Base-by-base conservation (phyloP, 2,888 invertebrate species). In the Autographa gamma region DNA sequence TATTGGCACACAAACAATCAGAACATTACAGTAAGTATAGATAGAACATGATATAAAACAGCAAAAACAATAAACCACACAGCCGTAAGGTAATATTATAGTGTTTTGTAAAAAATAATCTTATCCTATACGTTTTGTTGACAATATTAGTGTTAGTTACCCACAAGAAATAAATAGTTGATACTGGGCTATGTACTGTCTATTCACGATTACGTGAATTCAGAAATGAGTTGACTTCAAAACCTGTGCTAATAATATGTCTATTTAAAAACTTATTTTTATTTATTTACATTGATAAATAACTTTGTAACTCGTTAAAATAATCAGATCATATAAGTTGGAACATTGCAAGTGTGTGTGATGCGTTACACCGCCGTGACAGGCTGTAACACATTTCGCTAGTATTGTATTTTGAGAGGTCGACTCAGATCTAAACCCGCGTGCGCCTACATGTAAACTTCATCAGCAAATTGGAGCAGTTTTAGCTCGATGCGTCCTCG, bases 141-240 rank as follows among this genome's bases (percentile, higher is more conserved):
- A 91, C 89, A 88, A 86, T 86, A 81, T 86, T 85, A 80, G 80
- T 84, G 82, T 84, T 87, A 85, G 80, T 81, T 73, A 86, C 91
- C 90, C 92, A 91, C 92, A 92, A 93, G 88, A 93, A 93, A 92
- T 91, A 92, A 91, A 87, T 80, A 79, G 77, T 81, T 84, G 72
- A 74, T 80, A 79, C 69, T 74, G 74, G 72, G 71, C 68, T 74
- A 82, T 79, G 76, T 77, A 79, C 74, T 79, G 80, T 76, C 60
- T 62, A 69, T 70, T 75, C 41, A 25, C 63, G 69, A 16, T 63
- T 16, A 68, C 75, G 73, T 60, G 83, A 65, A 72, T 80, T 82
- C 63, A 80, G 80, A 82, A 71, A 62, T 72, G 80, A 84, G 83
- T 63, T 9, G 69, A 72, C 41, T 11, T 66, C 43, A 52, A 13